Conservation (phyloP, 2,888 invertebrate genomes). For the Escarpia spicata region DNA sequence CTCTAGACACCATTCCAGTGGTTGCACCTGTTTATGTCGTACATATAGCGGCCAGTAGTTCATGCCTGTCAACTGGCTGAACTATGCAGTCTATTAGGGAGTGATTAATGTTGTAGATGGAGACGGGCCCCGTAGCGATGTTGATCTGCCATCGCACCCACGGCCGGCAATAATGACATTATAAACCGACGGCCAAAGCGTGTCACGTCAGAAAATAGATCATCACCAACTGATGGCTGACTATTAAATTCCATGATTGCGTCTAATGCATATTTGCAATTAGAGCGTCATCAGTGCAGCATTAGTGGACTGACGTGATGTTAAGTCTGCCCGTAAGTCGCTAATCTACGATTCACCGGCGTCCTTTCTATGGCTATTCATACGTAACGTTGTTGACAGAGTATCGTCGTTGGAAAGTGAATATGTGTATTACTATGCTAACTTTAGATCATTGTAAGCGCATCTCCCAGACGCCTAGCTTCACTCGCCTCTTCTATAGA, state of each 20-base stretch:
- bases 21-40: not conserved
- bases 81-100: not conserved
- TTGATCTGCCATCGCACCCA: not conserved
- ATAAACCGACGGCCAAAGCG: not conserved
- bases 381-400: not conserved
- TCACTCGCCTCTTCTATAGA: too few relatives aligned
- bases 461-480: too few relatives aligned
- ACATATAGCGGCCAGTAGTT: not conserved
- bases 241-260: not conserved
- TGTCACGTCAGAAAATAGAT: not conserved
- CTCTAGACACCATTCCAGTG: not conserved
- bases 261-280: slow-evolving; percentile 6
- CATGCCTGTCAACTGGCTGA: not conserved
- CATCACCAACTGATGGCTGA: not conserved
- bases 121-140: not conserved
- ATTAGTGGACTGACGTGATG: not conserved
- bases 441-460: too few relatives aligned
- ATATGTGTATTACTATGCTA: too few relatives aligned
- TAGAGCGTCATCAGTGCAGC: not conserved
- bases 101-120: not conserved
- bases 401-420: too few relatives aligned
- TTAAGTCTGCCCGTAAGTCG: not conserved
- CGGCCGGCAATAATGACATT: not conserved
- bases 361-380: not conserved
- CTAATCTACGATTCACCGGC: not conserved